Percentiles rank a stretch among this genome's conserved stretches.
Evolutionary conservation across 2,797 vertebrate species (phyloP).

Genomic region (Labeo calbasu): DNA sequence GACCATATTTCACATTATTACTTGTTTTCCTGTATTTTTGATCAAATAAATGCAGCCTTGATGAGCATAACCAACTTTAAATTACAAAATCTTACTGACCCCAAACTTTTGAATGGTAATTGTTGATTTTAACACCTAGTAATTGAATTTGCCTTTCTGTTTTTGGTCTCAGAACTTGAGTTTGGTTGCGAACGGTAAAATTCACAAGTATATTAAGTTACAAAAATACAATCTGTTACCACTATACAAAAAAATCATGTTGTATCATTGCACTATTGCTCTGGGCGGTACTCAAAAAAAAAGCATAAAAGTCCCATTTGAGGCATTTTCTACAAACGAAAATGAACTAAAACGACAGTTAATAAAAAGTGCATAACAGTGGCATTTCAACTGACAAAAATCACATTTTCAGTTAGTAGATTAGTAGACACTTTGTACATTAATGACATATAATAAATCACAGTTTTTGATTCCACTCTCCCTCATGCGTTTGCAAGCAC

Average conservation of each 20-base stretch:
- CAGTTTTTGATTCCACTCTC: slow-evolving; percentile 54
- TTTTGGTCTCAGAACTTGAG: slow-evolving; percentile 44
- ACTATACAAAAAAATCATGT: slow-evolving; percentile 79
- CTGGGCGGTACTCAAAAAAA: slow-evolving; percentile 74
- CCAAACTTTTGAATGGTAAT: background rate
- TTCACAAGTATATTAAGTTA: slow-evolving; percentile 74
- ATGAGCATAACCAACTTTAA: background rate
- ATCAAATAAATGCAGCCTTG: background rate
- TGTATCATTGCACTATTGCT: slow-evolving; percentile 85
- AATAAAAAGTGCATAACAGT: slow-evolving; percentile 85
- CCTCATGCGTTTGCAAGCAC: slow-evolving; percentile 28
- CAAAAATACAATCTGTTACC: slow-evolving; percentile 80
- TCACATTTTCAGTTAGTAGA: slow-evolving; percentile 66
- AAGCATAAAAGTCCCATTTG: slow-evolving; percentile 74
- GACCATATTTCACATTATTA: background rate
- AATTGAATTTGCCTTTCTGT: background rate
- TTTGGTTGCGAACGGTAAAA: slow-evolving; percentile 60
- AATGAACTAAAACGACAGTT: slow-evolving; percentile 59
- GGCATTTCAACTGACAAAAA: slow-evolving; percentile 73
- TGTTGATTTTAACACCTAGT: background rate
- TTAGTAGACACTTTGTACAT: slow-evolving; percentile 50
- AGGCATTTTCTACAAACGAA: slow-evolving; percentile 51
- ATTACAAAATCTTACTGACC: background rate
- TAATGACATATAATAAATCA: slow-evolving; percentile 60
- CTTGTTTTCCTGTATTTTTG: background rate